Evolutionary conservation across 2,888 invertebrate species (phyloP), one percentile per base, ranked within the genome.

Genomic region (Aleiodes leptofemur): DNA sequence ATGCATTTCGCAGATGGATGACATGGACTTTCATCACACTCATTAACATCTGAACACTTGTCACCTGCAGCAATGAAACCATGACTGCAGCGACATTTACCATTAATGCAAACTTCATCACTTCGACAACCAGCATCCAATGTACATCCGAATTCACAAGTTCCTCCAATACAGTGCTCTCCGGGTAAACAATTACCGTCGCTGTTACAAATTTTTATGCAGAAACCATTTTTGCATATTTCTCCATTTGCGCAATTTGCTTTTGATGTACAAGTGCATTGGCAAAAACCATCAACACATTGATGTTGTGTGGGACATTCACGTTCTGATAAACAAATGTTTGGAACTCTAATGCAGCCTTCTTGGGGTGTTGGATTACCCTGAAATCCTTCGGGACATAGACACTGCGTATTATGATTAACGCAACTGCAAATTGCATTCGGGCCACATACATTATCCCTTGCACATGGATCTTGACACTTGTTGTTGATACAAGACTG

Each of bases 121-220:
- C 92, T 90, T 61, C 93, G 92, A 85, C 97, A 97, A 84, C 97
- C 97, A 1, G 93, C 92, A 86, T 96, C 96, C 0, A 93, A 92
- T 77, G 94, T 93, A 86, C 97, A 97, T 6, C 97, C 97, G 3
- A 94, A 92, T 84, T 95, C 93, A 85, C 97, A 97, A 56, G 94
- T 92, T 71, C 97, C 96, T 77, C 93, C 93, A 79, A 93, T 93
- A 83, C 97, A 97, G 76, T 97, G 94, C 90, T 97, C 97, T 68
- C 97, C 97, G 2, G 96, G 95, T 82, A 97, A 91, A 84, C 97
- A 97, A 86, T 97, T 97, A 84, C 95, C 96, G 86, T 96, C 96
- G 9, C 95, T 94, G 86, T 96, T 96, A 87, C 97, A 97, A 50
- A 97, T 93, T 91, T 96, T 97, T 23, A 94, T 92, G 84, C 97